Evolutionary conservation across 2,113 vertebrate genomes (phyloP).

Genomic region (Menidia beryllina): DNA sequence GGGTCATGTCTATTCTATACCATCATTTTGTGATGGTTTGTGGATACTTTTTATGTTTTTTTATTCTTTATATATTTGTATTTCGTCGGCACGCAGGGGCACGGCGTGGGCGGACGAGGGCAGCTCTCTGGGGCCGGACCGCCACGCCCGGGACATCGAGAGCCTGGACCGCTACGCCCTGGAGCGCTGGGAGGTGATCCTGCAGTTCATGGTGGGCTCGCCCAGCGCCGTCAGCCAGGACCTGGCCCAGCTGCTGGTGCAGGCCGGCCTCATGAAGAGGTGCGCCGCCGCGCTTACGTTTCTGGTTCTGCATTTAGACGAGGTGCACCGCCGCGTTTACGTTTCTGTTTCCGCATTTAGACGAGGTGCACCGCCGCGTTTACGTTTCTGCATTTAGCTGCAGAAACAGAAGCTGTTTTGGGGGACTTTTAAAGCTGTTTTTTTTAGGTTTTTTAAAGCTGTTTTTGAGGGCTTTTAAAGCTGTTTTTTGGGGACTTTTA

Average conservation of each 20-base stretch:
- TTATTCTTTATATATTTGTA: neutral
- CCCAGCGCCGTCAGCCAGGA: slow-evolving; percentile 91
- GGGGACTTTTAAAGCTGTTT: no score
- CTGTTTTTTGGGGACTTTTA: no score
- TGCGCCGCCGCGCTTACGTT: slow-evolving; percentile 38
- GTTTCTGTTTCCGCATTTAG: no score
- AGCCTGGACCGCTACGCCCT: slow-evolving; percentile 91
- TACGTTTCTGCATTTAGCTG: no score
- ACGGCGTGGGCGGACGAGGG: slow-evolving; percentile 91
- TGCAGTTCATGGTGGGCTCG: slow-evolving; percentile 95
- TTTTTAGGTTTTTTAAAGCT: no score
- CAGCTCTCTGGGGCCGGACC: slow-evolving; percentile 88
- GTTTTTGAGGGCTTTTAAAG: no score
- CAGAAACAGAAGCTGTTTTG: no score
- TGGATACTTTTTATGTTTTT: no score
- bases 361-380: slow-evolving; percentile 80
- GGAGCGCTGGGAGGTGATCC: slow-evolving; percentile 94
- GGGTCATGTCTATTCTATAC: no score
- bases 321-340: slow-evolving; percentile 74
- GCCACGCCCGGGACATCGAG: slow-evolving; percentile 88
- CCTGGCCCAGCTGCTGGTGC: slow-evolving; percentile 89
- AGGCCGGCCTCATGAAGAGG: slow-evolving; percentile 94
- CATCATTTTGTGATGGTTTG: no score
- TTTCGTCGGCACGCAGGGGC: slow-evolving; percentile 76
- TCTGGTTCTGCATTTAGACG: no score